These are phyloP conservation scores for Andrena chrysosceles DNA, from an alignment of 2,888 invertebrate species.

Conservation along the genomic window DNA sequence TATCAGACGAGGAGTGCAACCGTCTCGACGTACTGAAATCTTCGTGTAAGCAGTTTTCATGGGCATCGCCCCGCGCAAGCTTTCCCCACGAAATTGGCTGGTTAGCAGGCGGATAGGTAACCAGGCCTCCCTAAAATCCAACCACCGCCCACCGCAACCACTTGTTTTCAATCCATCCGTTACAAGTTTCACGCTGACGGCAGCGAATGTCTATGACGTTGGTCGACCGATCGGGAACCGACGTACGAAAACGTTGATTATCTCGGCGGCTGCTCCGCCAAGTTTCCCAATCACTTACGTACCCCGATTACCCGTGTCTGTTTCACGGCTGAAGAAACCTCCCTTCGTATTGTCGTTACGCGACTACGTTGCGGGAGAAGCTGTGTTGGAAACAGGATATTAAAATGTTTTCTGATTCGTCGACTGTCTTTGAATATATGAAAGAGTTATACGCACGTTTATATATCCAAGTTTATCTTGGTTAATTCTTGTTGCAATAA, in stretches of 20 bases:
- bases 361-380: neutral
- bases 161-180: slow-evolving; percentile 56
- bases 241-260: slow-evolving; percentile 74
- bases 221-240: slow-evolving; percentile 51
- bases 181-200: slow-evolving; percentile 59
- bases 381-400: too few relatives aligned
- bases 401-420: too few relatives aligned
- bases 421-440: too few relatives aligned
- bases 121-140: slow-evolving; percentile 1
- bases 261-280: slow-evolving; percentile 71
- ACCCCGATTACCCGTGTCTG: slow-evolving; percentile 76
- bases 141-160: slow-evolving; percentile 29
- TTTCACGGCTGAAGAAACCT: slow-evolving; percentile 65
- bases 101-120: slow-evolving; percentile 30
- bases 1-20: neutral
- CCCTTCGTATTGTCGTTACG: slow-evolving; percentile 43
- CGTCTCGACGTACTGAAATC: neutral
- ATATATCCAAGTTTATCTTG: too few relatives aligned
- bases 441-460: too few relatives aligned
- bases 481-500: too few relatives aligned
- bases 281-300: slow-evolving; percentile 79
- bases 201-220: slow-evolving; percentile 47
- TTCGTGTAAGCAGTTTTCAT: slow-evolving; percentile 17
- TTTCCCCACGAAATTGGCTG: slow-evolving; percentile 40
- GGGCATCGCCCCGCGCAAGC: neutral